Evolutionary conservation across 2,797 vertebrate genomes (phyloP).

Genomic region (Acanthopagrus latus): DNA sequence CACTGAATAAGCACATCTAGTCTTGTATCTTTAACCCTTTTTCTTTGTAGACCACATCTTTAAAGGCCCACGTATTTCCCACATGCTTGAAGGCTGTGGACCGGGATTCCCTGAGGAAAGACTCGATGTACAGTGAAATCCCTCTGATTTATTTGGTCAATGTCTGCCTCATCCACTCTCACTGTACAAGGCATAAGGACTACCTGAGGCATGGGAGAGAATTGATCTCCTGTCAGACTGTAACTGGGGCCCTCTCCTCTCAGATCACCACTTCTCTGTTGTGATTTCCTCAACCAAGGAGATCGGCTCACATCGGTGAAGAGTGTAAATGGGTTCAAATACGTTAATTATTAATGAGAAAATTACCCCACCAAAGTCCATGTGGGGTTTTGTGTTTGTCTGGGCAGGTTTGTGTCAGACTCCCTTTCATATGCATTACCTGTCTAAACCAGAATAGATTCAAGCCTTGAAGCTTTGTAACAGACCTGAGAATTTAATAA

Average conservation of each 20-base stretch:
- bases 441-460: slow-evolving; percentile 49
- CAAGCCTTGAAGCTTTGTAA: slow-evolving; percentile 18
- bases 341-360: slow-evolving; percentile 78
- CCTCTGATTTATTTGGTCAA: slow-evolving; percentile 47
- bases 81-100: slow-evolving; percentile 26
- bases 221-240: slow-evolving; percentile 62
- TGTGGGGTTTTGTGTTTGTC: slow-evolving; percentile 74
- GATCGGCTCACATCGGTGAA: slow-evolving; percentile 54
- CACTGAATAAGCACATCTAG: background rate
- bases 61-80: slow-evolving; percentile 35
- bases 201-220: slow-evolving; percentile 39
- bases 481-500: slow-evolving; percentile 2
- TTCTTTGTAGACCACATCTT: background rate
- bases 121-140: slow-evolving; percentile 52
- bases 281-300: slow-evolving; percentile 50
- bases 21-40: background rate
- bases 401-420: slow-evolving; percentile 52
- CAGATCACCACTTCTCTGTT: slow-evolving; percentile 52
- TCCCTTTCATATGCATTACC: slow-evolving; percentile 35
- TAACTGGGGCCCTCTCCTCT: slow-evolving; percentile 46
- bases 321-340: slow-evolving; percentile 71
- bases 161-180: slow-evolving; percentile 47
- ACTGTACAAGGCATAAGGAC: slow-evolving; percentile 47
- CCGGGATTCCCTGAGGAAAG: slow-evolving; percentile 19
- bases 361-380: slow-evolving; percentile 67